Evolutionary conservation across 2,797 vertebrate genomes (phyloP).

Genomic region (Mustela erminea): DNA sequence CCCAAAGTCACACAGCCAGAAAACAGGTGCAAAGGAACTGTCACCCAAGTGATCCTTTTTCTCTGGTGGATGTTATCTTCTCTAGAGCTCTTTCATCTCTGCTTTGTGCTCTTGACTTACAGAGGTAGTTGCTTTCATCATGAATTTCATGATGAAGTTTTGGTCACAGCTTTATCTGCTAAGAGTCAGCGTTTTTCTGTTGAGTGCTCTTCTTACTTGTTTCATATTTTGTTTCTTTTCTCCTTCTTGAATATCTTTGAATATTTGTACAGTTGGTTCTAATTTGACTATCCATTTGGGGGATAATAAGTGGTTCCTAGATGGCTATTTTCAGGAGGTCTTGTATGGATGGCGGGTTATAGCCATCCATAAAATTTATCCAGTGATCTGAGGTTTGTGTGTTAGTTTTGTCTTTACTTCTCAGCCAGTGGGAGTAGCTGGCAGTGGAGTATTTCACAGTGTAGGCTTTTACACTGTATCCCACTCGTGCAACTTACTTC

Average conservation of each 20-base stretch:
- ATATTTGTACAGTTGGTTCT: background rate
- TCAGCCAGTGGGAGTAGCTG: background rate
- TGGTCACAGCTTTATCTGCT: background rate
- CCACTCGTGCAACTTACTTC: background rate
- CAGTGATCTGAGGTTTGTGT: background rate
- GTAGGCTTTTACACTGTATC: rapidly evolving
- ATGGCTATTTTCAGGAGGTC: background rate
- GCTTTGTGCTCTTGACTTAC: background rate
- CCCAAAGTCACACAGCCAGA: background rate
- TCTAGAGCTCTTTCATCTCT: background rate
- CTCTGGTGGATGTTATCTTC: background rate
- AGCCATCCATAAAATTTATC: background rate
- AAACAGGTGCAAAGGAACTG: background rate
- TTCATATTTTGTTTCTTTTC: background rate
- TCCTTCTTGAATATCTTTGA: background rate
- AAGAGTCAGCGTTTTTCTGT: background rate
- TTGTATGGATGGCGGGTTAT: background rate
- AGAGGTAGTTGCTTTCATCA: too few relatives aligned
- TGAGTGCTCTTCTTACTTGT: background rate
- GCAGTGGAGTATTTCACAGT: background rate
- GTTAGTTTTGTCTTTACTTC: background rate
- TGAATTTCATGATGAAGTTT: background rate
- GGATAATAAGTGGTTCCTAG: background rate
- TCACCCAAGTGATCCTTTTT: background rate
- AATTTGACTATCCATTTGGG: background rate